A percentile compares a stretch with the other conserved stretches of the same genome.
Evolutionary conservation across 92 coral and sea anemone genomes (phyloP).

Genomic region (Scolanthus callimorphus): DNA sequence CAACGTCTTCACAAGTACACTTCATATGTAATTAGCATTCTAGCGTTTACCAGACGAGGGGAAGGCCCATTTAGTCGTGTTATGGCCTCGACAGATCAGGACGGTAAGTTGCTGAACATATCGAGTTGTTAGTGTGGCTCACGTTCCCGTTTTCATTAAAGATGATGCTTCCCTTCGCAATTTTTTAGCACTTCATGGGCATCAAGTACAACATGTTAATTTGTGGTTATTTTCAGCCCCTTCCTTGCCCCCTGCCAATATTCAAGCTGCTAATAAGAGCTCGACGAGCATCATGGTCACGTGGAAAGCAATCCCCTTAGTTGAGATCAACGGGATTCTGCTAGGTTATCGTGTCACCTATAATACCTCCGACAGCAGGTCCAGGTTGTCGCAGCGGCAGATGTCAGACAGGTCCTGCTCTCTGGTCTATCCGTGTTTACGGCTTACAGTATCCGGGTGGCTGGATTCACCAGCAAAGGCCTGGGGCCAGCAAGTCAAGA

Average conservation of each 20-base stretch:
- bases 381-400: not conserved
- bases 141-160: too few relatives aligned
- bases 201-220: not conserved
- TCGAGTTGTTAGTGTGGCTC: too few relatives aligned
- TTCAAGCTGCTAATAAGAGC: too few relatives aligned
- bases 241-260: too few relatives aligned
- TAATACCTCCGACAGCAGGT: not conserved
- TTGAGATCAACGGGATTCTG: too few relatives aligned
- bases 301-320: too few relatives aligned
- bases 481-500: too few relatives aligned
- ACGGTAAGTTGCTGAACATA: not conserved
- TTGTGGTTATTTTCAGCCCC: not conserved
- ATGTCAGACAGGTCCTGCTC: not conserved
- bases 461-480: too few relatives aligned
- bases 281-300: too few relatives aligned
- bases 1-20: not conserved
- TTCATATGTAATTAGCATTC: not conserved
- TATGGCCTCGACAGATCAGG: slow-evolving; percentile 1
- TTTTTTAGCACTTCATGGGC: not conserved
- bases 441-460: too few relatives aligned
- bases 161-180: not conserved
- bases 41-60: slow-evolving; percentile 10
- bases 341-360: too few relatives aligned
- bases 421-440: too few relatives aligned
- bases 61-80: slow-evolving; percentile 4